A percentile compares a stretch with the other conserved stretches of the same genome.
Evolutionary conservation across 2,797 vertebrate species (phyloP).

Genomic region (Monodelphis domestica): DNA sequence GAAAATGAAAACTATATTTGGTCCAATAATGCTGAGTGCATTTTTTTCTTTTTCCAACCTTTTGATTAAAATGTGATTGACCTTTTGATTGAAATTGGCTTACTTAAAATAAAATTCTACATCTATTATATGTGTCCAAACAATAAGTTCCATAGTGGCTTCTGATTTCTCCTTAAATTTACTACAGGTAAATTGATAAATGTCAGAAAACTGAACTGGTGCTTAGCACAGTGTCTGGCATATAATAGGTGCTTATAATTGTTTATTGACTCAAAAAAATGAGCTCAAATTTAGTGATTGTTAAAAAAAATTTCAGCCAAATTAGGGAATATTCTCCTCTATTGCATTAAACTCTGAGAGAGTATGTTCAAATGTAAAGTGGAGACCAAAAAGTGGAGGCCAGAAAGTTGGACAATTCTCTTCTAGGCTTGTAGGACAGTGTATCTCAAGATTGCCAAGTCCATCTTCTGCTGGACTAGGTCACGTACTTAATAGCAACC

Average conservation of each 20-base stretch:
- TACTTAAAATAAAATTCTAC: conserved; percentile 85
- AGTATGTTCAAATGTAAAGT: not conserved
- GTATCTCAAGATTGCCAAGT: not conserved
- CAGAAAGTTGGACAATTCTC: not conserved
- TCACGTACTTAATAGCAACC: not conserved
- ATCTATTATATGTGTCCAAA: conserved; percentile 84
- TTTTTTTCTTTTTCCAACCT: conserved; percentile 67
- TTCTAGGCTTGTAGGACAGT: not conserved
- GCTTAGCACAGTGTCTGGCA: not conserved
- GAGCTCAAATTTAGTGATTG: not conserved
- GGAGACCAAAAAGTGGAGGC: not conserved
- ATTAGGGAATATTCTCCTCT: not conserved
- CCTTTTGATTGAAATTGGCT: conserved; percentile 77
- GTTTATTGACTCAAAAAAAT: not conserved
- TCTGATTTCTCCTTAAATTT: conserved; percentile 83
- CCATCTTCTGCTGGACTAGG: not conserved
- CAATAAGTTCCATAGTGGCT: conserved; percentile 82
- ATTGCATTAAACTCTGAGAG: not conserved
- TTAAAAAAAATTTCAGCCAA: not conserved
- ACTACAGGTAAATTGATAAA: conserved; percentile 85
- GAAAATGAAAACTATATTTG: conserved; percentile 87
- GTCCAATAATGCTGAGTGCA: conserved; percentile 85
- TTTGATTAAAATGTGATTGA: conserved; percentile 78
- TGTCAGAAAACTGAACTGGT: conserved; percentile 84
- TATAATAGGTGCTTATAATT: not conserved